A percentile compares a stretch with the other conserved stretches of the same genome.
Conservation (phyloP, 2,888 invertebrate genomes). For the Allacma fusca region DNA sequence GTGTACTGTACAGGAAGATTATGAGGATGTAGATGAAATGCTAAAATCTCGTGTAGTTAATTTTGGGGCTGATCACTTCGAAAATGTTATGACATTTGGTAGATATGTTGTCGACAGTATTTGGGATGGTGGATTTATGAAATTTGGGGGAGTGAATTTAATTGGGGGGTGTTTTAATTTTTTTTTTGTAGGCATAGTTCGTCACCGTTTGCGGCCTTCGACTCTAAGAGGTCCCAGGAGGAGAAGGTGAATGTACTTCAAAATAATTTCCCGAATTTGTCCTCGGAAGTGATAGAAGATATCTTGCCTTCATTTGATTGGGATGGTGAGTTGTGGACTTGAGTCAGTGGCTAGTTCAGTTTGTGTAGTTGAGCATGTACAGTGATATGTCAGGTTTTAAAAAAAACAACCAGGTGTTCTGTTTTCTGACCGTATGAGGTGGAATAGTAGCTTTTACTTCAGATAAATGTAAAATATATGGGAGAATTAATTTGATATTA, state of each 20-base stretch:
- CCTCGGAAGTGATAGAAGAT: slow-evolving; percentile 6
- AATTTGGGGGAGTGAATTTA: neutral
- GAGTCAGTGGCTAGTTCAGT: neutral
- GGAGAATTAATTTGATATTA: no score
- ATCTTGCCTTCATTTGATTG: slow-evolving; percentile 21
- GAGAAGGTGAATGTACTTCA: neutral
- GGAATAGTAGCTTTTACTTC: no score
- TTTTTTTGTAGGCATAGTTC: neutral
- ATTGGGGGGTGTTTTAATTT: neutral
- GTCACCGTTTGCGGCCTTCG: neutral
- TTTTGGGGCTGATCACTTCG: no score
- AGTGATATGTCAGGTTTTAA: neutral
- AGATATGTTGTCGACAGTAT: no score
- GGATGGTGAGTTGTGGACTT: slow-evolving; percentile 16
- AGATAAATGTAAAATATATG: no score
- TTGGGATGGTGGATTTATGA: neutral
- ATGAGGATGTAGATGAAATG: no score
- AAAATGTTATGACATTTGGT: no score
- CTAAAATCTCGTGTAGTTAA: no score
- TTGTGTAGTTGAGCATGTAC: no score
- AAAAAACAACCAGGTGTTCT: neutral
- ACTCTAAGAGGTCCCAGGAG: neutral
- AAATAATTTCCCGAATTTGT: slow-evolving; percentile 10
- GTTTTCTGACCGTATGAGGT: no score
- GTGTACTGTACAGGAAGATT: no score